phyloP scores from a whole-genome alignment of 2,888 invertebrate genomes.

The Bhutanitis thaidina region DNA sequence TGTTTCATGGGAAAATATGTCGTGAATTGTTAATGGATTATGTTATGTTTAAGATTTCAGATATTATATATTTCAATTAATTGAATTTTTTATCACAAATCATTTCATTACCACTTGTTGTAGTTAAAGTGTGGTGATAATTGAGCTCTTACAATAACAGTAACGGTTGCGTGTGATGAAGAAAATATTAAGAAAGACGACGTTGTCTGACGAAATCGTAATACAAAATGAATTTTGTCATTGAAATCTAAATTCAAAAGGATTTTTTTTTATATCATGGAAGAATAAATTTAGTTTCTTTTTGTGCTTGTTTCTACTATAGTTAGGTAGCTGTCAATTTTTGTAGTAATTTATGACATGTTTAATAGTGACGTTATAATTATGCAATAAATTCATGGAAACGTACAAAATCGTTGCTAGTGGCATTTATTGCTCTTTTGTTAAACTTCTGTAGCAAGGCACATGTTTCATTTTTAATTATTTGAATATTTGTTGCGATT shows the following conservation, averaged over 20 bases:
- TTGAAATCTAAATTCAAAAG: neutral
- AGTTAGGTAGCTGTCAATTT: no score
- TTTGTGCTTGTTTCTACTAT: no score
- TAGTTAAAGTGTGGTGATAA: neutral
- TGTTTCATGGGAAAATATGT: neutral
- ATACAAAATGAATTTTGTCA: no score
- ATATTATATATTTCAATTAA: neutral
- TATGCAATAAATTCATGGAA: neutral
- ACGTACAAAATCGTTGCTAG: neutral
- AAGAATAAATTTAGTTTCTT: no score
- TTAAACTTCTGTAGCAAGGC: no score
- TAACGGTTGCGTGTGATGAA: neutral
- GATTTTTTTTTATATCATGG: neutral
- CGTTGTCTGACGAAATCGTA: neutral
- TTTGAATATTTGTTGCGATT: no score
- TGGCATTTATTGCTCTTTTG: neutral
- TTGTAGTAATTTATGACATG: no score
- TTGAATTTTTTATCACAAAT: neutral
- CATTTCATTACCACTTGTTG: neutral
- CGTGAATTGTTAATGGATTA: slow-evolving; percentile 3
- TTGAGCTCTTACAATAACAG: neutral
- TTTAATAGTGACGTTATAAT: neutral
- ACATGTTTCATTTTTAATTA: no score
- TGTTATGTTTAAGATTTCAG: no score
- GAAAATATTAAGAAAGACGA: neutral